Conservation (phyloP, 2,888 invertebrate species). For the Coecobrya sp. region DNA sequence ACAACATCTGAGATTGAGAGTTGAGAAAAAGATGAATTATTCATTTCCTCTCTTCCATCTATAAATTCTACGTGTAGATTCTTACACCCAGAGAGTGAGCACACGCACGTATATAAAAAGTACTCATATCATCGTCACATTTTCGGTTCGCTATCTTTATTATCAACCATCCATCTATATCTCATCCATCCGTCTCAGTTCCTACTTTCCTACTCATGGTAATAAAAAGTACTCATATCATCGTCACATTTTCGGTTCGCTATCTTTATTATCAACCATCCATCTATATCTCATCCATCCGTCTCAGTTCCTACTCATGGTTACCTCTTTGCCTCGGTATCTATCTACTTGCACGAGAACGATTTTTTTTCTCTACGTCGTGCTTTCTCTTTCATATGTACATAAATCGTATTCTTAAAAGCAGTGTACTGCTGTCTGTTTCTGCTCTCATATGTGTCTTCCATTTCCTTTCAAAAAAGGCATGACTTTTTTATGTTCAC, state of each 20-base stretch:
- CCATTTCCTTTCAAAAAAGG: slow-evolving; percentile 59
- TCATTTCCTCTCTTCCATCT: slow-evolving; percentile 74
- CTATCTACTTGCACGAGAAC: neutral
- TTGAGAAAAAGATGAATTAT: slow-evolving; percentile 76
- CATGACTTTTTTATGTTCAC: slow-evolving; percentile 55
- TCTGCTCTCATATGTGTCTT: slow-evolving; percentile 23
- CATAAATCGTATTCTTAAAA: slow-evolving; percentile 72
- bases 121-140: slow-evolving; percentile 11
- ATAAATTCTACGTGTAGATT: slow-evolving; percentile 39
- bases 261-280: slow-evolving; percentile 62
- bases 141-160: slow-evolving; percentile 45
- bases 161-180: slow-evolving; percentile 65
- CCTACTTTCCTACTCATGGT: too few relatives aligned
- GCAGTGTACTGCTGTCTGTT: neutral
- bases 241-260: slow-evolving; percentile 5
- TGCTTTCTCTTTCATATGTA: slow-evolving; percentile 16
- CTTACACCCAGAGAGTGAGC: neutral
- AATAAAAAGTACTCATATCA: slow-evolving; percentile 17
- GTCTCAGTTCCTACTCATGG: slow-evolving; percentile 13
- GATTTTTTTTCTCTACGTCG: slow-evolving; percentile 44
- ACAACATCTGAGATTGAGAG: slow-evolving; percentile 80
- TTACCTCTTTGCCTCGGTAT: neutral
- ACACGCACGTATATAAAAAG: slow-evolving; percentile 4
- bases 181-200: slow-evolving; percentile 47
- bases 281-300: slow-evolving; percentile 63